Evolutionary conservation across 1,140 invertebrate genomes (phyloP), one percentile per base, ranked within the genome.

Genomic region (Agraylea sexmaculata): DNA sequence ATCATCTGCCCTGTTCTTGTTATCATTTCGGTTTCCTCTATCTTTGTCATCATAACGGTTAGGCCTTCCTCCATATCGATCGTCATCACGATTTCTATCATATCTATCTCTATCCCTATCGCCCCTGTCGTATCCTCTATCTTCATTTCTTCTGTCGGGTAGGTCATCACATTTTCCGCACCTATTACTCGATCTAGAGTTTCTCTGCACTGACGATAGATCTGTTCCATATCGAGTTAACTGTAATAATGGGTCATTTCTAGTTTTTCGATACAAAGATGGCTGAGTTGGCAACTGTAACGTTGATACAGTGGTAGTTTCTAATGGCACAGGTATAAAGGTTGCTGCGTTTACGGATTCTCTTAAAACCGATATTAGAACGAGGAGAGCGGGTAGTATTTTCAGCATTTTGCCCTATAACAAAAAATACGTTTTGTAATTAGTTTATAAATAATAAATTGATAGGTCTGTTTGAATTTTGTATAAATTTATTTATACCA

Each of bases 1-100:
- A 27, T 40, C 34, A 44, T 47, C 27, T 29, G n/a, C n/a, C n/a
- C n/a, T n/a, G n/a, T n/a, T n/a, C n/a, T 41, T 35, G 28, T 49
- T 43, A 31, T 49, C 43, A 21, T 43, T 42, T 32, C 37, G 40
- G 15, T 43, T 42, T 25, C 38, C 38, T 20, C 38, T 37, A 18
- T 48, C 46, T 25, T 49, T 40, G 13, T 49, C 43, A 1, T 43
- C 43, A 40, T 49, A 49, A 13, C 47, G 45, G 10, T 49, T 45
- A 23, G 45, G 34, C 12, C 45, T 45, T 29, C 43, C 36, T 25
- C 42, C 32, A 17, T 39, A 30, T 15, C 37, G 17, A 18, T 40
- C 29, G 28, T 40, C 20, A 32, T 37, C 31, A 35, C 42, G 40
- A 28, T 38, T 46, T 33, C 39, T 46, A 22, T 46, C 45, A 31